Base-by-base conservation (phyloP, 2,888 invertebrate genomes). In the Chrysomela aeneicollis region DNA sequence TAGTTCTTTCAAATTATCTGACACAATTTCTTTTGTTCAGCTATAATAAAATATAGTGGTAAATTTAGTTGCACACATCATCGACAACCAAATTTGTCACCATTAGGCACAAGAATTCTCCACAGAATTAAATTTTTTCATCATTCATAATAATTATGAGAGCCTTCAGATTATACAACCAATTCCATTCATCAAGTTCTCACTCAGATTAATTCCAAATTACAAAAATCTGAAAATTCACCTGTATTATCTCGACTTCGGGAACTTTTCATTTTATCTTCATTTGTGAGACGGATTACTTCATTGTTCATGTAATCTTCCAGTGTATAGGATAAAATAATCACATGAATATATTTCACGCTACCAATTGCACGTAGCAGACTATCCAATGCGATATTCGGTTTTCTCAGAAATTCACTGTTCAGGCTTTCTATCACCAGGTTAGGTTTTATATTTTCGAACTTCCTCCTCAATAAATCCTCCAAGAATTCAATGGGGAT, bases 301-400 rank as follows among this genome's bases (percentile, higher is more conserved):
- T 72, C 65, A 4, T 68, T 53, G 3, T 49, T 35, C 12, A 73
- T 26, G 61, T 77, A 71, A 55, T 76, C 73, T 18, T 74, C 66
- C 4, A 71, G 66, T 21, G 73, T 73, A 46, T 64, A 71, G 0
- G 75, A 73, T 4, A 74, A 59, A 5, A 73, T 63, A 22, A 82
- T 66, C 26, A 78, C 73, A 21, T 79, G 78, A 15, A 82, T 76
- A 59, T 78, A 77, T 60, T 73, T 65, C 0, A 77, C 69, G 66
- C 80, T 75, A 22, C 79, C 80, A 19, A 75, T 68, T 2, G 76
- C 77, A 63, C 71, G 72, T 42, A 82, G 60, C 15, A 82, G 53
- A 57, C 69, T 71, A 57, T 75, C 71, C 18, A 81, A 67, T 10
- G 76, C 74, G 4, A 75, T 32, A 21, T 71, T 63, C 6, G 76